Base-by-base conservation (phyloP, 2,888 invertebrate species). In the Melieria picta region DNA sequence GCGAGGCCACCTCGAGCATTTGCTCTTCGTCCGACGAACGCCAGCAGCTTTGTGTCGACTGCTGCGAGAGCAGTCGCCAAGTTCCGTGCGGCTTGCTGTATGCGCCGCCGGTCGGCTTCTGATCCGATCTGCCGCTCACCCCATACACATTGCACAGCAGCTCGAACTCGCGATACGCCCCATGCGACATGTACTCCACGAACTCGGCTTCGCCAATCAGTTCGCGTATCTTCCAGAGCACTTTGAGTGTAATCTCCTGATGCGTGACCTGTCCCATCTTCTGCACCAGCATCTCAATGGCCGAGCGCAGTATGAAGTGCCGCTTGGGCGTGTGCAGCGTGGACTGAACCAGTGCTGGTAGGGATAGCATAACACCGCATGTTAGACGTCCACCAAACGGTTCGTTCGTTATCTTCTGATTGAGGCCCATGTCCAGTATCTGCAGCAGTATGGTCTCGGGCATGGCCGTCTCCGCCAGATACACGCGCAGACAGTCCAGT, bases 401-500 rank as follows among this genome's bases (percentile, higher is more conserved):
- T 78, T 90, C 89, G 75, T 89, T 89, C 2, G 82, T 78, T 30
- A 83, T 79, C 55, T 81, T 80, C 70, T 84, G 84, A 73, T 91
- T 91, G 1, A 92, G 88, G n/a, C 92, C 92, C 75, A 90, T 89
- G 73, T 90, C 90, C 65, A 92, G 87, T 71, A 93, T 88, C 62
- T 91, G 90, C 71, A 89, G 87, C 30, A 93, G 88, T 16, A 93
- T 90, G 69, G 90, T 89, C 77, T 94, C 92, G 0, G 92, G 89
- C 77, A 91, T 90, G 46, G 89, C 89, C 65, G 92, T 92, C 80
- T 92, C 90, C 6, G 90, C 88, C 56, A 94, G 89, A 83, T 94
- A 94, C 42, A 92, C 91, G 78, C 92, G 89, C 5, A 95, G 85
- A 1, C 93, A 92, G 80, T 94, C 94, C 48, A 94, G 85, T 0